Conservation (phyloP, 2,888 invertebrate species). For the Scaptomyza cyrtandrae region DNA sequence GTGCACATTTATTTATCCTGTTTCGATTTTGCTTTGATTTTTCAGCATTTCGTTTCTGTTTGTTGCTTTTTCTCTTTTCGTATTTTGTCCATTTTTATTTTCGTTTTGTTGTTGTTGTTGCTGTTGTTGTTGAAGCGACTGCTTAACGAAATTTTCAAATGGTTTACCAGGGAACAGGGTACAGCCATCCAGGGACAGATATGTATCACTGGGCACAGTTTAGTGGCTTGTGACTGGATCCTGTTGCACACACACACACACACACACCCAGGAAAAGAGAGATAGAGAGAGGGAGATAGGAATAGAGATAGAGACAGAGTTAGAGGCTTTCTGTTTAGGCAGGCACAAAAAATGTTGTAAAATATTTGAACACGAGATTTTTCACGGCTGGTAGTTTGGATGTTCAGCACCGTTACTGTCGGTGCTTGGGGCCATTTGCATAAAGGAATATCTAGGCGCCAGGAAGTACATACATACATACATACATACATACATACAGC, state of each 20-base stretch:
- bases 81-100: constrained; percentile 11
- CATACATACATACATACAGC: constrained; percentile 9
- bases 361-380: constrained; percentile 80
- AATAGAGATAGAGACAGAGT: neutral
- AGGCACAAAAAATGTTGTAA: constrained; percentile 77
- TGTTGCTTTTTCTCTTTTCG: constrained; percentile 11
- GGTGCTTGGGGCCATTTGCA: constrained; percentile 56
- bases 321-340: constrained; percentile 59
- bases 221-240: constrained; percentile 65
- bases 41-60: constrained; percentile 41
- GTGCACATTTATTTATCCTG: constrained; percentile 82
- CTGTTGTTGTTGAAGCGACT: constrained; percentile 33
- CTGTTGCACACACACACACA: constrained; percentile 17
- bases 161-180: constrained; percentile 65
- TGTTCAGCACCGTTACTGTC: constrained; percentile 76
- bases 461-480: constrained; percentile 10
- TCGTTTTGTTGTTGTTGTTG: constrained; percentile 30
- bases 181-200: constrained; percentile 14
- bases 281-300: neutral
- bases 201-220: constrained; percentile 47
- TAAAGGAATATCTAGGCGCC: constrained; percentile 66
- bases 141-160: constrained; percentile 81
- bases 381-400: constrained; percentile 81
- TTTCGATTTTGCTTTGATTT: constrained; percentile 81
- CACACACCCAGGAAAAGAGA: constrained; percentile 9